Base-by-base conservation (phyloP, 2,888 invertebrate genomes). In the Microdon myrmicae region DNA sequence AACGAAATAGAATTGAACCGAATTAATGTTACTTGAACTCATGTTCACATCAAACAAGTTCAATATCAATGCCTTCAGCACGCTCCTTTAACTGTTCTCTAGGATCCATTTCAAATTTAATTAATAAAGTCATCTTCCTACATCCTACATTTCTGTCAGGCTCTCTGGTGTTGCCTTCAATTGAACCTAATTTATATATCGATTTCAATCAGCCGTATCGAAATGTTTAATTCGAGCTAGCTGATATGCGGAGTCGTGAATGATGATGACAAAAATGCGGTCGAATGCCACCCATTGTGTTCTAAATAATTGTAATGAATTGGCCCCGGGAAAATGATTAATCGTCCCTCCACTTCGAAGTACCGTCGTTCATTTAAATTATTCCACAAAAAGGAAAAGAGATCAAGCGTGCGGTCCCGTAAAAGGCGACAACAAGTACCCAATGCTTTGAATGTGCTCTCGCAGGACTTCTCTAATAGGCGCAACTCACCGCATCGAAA, bases 271-370 rank as follows among this genome's bases (percentile, higher is more conserved):
- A n/a, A 35, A 49, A 61, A 61, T 56, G 56, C 45, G 49, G 49
- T 49, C 56, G 35, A 38, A 43, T 26, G 28, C 10, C 47, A 34
- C 8, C 25, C 7, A 28, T 17, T 23, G 38, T 13, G 10, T 16
- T 43, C 55, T 58, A 58, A 64, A 64, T 51, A 58, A 64, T 53
- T 47, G 51, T 53, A 64, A 53, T 58, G 64, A 64, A 64, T 58
- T 64, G 47, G 58, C 23, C 35, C 32, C 17, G 37, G 51, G 37
- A 43, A 41, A 26, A 47, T 64, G 56, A 64, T 64, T 64, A 64
- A 64, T 64, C 26, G n/a, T 25, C 10, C 47, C 13, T 12, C 31
- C 44, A 51, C 38, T 37, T 20, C 41, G 29, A 31, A 34, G 22
- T n/a, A n/a, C 23, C 31, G 51, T 32, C 51, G 47, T 49, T 43